phyloP scores from a whole-genome alignment of 2,797 vertebrate genomes.

The Coilia nasus region DNA sequence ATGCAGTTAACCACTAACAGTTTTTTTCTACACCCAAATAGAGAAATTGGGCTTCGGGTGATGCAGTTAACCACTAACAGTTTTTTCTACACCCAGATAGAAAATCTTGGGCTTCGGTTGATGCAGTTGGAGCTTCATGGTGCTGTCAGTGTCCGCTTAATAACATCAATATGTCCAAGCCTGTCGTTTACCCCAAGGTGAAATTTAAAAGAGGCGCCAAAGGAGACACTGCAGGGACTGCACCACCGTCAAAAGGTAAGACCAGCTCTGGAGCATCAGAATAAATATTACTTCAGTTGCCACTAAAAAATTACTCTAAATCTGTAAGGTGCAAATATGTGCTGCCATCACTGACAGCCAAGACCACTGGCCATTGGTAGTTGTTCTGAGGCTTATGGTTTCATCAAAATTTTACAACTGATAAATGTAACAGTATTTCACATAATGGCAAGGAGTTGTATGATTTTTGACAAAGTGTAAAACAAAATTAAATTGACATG shows the following conservation, averaged over 20 bases:
- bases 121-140: background rate
- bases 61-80: background rate
- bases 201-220: background rate
- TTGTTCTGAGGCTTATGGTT: too few relatives aligned
- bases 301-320: background rate
- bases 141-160: background rate
- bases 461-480: too few relatives aligned
- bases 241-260: background rate
- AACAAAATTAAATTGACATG: too few relatives aligned
- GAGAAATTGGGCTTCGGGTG: background rate
- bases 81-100: background rate
- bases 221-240: background rate
- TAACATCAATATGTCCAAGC: constrained; percentile 18
- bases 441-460: too few relatives aligned
- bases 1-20: too few relatives aligned
- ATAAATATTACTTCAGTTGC: background rate
- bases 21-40: background rate
- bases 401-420: too few relatives aligned
- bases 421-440: too few relatives aligned
- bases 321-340: background rate
- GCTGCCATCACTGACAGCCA: background rate
- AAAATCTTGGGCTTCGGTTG: background rate
- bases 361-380: too few relatives aligned
- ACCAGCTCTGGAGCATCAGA: background rate
- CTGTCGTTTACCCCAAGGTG: constrained; percentile 31